Base-by-base conservation (phyloP, 2,113 vertebrate species). In the Cariama cristata region DNA sequence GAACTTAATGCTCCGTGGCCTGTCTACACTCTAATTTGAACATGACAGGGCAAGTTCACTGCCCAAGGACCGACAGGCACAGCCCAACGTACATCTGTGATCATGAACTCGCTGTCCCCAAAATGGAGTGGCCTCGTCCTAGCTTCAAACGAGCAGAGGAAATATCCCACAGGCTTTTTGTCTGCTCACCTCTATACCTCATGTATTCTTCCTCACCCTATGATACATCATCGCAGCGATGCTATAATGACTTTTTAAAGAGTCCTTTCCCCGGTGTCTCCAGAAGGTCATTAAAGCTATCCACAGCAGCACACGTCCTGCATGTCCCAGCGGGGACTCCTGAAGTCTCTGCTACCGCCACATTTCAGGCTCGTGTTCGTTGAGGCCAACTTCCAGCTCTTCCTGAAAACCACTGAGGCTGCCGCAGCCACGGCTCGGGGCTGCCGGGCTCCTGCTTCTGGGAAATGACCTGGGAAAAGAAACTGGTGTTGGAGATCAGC, bases 11-110 rank as follows among this genome's bases (percentile, higher is more conserved):
- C 22, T 95, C 40, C 14, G 23, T 32, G 14, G 40, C 30, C 53
- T 90, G 77, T 56, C 60, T 84, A 64, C 84, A 19, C 69, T 85
- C 73, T 91, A 97, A 97, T 96, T 97, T 76, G 87, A 93, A 96
- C 89, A 90, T 93, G 95, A 95, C 77, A 87, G 68, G 49, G 80
- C 93, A 91, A 85, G 87, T 49, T 58, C 64, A 63, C 62, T 68
- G 89, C 87, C 77, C 73, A 85, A 93, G 79, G 73, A 96, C 47
- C 74, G 88, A 79, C 16, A 63, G 28, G 32, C 50, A 79, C 27
- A 71, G 52, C 27, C 44, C 47, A 96, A 13, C 47, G 52, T 67
- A n/a, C 1, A 1, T 12, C 76, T 85, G 0, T 75, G 68, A 74
- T 22, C 83, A 67, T 30, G 59, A 81, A 45, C 47, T 67, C 56